Evolutionary conservation across 2,888 invertebrate genomes (phyloP).

Genomic region (Cabera pusaria): DNA sequence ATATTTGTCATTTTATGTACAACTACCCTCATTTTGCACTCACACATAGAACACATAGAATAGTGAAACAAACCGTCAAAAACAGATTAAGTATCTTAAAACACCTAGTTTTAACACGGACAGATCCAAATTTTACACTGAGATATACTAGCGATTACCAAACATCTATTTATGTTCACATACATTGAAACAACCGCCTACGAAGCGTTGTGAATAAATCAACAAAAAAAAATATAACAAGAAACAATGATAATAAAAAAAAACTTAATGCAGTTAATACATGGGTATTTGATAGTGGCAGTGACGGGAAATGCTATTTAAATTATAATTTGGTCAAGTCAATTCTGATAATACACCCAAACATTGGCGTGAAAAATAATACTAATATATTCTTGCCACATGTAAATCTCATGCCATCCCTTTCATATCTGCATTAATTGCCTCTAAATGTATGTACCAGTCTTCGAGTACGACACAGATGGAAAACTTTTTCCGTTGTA

Average conservation of each 20-base stretch:
- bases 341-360: no score
- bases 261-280: slow-evolving; percentile 38
- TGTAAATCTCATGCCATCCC: no score
- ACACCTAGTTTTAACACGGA: slow-evolving; percentile 65
- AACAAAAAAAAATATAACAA: slow-evolving; percentile 66
- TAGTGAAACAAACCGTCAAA: slow-evolving; percentile 26
- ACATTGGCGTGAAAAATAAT: no score
- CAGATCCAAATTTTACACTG: slow-evolving; percentile 75
- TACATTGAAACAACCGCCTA: slow-evolving; percentile 53
- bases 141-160: slow-evolving; percentile 71
- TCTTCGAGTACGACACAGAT: no score
- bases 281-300: slow-evolving; percentile 50
- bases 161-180: slow-evolving; percentile 43
- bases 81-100: slow-evolving; percentile 64
- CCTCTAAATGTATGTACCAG: no score
- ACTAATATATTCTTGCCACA: no score
- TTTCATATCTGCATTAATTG: no score
- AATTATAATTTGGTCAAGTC: no score
- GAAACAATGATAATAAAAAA: slow-evolving; percentile 65
- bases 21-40: no score
- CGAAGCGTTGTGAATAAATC: slow-evolving; percentile 65
- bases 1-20: no score
- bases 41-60: no score
- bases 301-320: slow-evolving; percentile 47
- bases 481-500: no score